phyloP scores from a whole-genome alignment of 2,888 invertebrate genomes.

The Villa cingulata region DNA sequence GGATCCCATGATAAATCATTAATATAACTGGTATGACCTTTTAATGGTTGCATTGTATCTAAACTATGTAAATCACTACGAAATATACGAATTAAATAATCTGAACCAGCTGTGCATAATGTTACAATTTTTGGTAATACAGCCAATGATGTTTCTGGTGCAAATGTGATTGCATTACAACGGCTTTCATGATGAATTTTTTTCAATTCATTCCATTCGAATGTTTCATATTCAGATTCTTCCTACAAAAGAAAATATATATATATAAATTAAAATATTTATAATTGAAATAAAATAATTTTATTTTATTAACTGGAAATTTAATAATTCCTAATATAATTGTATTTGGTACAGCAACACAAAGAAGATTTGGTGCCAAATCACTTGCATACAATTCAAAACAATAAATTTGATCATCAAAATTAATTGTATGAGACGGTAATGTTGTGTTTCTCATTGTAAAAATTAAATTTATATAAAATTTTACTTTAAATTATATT shows the following conservation, averaged over 20 bases:
- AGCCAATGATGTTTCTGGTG: slow-evolving; percentile 47
- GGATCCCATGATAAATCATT: slow-evolving; percentile 57
- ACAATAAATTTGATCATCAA: slow-evolving; percentile 41
- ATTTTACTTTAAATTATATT: no score
- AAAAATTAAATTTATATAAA: neutral
- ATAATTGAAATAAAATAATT: neutral
- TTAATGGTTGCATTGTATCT: slow-evolving; percentile 4
- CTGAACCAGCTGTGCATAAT: slow-evolving; percentile 39
- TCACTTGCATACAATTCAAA: slow-evolving; percentile 49
- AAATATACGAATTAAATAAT: slow-evolving; percentile 43
- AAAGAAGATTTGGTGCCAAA: slow-evolving; percentile 49
- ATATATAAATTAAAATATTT: neutral
- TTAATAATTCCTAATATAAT: slow-evolving; percentile 42
- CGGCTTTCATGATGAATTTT: slow-evolving; percentile 43
- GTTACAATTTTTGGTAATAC: slow-evolving; percentile 41
- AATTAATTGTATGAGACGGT: slow-evolving; percentile 37
- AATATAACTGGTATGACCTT: slow-evolving; percentile 52
- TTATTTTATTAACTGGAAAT: slow-evolving; percentile 39
- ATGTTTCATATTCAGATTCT: slow-evolving; percentile 40
- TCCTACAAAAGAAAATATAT: slow-evolving; percentile 27
- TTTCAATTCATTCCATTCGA: slow-evolving; percentile 41
- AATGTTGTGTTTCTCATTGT: slow-evolving; percentile 23
- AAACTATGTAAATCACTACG: slow-evolving; percentile 40
- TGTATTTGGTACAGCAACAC: slow-evolving; percentile 44
- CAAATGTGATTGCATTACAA: slow-evolving; percentile 44